These are phyloP conservation scores for Acrobeloides nanus DNA, from an alignment of 2,888 invertebrate genomes.

Conservation along the genomic window DNA sequence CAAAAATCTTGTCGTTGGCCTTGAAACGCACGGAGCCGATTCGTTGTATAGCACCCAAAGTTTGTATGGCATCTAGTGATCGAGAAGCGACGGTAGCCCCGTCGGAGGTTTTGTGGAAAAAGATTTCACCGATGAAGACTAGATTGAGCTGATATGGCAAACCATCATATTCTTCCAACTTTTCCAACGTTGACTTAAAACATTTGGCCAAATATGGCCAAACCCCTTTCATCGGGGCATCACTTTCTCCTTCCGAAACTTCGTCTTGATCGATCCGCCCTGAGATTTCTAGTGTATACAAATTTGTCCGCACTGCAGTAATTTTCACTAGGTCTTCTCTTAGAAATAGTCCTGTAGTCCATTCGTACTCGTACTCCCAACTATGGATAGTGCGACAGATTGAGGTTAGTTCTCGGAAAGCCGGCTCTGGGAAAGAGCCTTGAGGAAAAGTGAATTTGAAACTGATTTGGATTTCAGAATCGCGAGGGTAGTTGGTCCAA, in stretches of 20 bases:
- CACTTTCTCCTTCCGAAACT: slow-evolving; percentile 15
- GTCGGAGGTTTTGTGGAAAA: slow-evolving; percentile 20
- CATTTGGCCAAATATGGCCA: slow-evolving; percentile 26
- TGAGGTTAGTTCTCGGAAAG: slow-evolving; percentile 22
- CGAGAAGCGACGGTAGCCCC: slow-evolving; percentile 19
- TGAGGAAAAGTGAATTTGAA: slow-evolving; percentile 30
- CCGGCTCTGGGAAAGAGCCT: slow-evolving; percentile 26
- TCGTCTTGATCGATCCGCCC: slow-evolving; percentile 32
- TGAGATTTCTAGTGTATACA: slow-evolving; percentile 25
- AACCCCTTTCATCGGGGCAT: slow-evolving; percentile 20
- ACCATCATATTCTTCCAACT: slow-evolving; percentile 9
- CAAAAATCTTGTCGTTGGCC: slow-evolving; percentile 22
- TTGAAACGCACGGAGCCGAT: slow-evolving; percentile 18
- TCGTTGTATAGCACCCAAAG: slow-evolving; percentile 27
- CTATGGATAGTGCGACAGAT: slow-evolving; percentile 10
- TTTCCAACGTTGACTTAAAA: slow-evolving; percentile 9
- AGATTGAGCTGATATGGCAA: slow-evolving; percentile 28
- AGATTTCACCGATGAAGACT: slow-evolving; percentile 25
- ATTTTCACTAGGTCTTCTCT: slow-evolving; percentile 25
- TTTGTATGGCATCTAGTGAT: slow-evolving; percentile 27
- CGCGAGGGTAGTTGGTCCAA: slow-evolving; percentile 33
- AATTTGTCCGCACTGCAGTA: slow-evolving; percentile 17
- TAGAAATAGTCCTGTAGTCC: slow-evolving; percentile 24
- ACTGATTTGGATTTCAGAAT: slow-evolving; percentile 33
- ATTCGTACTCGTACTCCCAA: slow-evolving; percentile 33